Conservation (phyloP, 1,140 invertebrate genomes). For the Leptopilina boulardi region DNA sequence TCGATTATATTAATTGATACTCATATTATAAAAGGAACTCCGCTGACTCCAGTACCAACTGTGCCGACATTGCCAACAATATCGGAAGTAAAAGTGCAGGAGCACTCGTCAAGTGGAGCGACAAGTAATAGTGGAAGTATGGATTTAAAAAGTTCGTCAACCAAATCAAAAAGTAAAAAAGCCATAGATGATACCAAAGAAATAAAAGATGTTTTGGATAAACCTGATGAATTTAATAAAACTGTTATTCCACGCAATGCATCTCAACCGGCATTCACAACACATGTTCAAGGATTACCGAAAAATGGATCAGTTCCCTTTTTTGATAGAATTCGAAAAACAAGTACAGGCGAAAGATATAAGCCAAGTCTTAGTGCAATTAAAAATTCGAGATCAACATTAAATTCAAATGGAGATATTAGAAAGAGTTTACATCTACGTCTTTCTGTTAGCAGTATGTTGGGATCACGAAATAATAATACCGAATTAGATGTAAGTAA, state of each 20-base stretch:
- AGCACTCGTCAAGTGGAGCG: conserved; percentile 78
- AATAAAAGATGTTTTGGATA: conserved; percentile 58
- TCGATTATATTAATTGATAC: conserved; percentile 58
- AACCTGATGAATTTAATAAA: conserved; percentile 73
- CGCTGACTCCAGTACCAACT: conserved; percentile 84
- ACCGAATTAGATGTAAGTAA: conserved; percentile 79
- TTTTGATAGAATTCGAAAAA: conserved; percentile 89
- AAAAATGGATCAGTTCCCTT: conserved; percentile 93
- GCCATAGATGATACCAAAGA: conserved; percentile 73
- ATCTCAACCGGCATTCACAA: conserved; percentile 89
- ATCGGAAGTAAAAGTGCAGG: conserved; percentile 86
- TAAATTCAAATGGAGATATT: conserved; percentile 77
- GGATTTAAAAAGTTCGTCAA: conserved; percentile 65
- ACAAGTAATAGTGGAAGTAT: conserved; percentile 75
- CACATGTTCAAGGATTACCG: conserved; percentile 85
- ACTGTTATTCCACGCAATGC: conserved; percentile 85
- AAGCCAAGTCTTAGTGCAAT: conserved; percentile 88
- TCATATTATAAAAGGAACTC: conserved; percentile 76
- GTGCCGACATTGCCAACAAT: conserved; percentile 92
- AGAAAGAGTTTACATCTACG: conserved; percentile 77
- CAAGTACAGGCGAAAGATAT: conserved; percentile 85
- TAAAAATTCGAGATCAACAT: conserved; percentile 74
- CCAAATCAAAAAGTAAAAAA: conserved; percentile 69
- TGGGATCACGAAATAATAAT: conserved; percentile 79
- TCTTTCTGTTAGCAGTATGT: conserved; percentile 78